phyloP scores from a whole-genome alignment of 2,888 invertebrate genomes.

The Polymixis flavicincta region DNA sequence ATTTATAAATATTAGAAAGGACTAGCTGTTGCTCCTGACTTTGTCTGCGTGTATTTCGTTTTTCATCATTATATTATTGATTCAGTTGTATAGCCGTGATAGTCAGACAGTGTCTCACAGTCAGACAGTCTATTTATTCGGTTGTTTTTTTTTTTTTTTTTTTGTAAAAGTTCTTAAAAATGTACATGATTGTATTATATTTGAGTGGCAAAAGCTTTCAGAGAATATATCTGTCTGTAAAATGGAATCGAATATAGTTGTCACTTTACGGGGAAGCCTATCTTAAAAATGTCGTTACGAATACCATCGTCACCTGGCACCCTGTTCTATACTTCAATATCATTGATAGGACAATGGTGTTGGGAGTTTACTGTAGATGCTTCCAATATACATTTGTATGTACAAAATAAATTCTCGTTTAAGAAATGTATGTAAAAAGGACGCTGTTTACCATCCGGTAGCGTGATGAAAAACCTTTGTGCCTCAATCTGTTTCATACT shows the following conservation, averaged over 20 bases:
- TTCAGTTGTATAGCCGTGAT: too few species aligned
- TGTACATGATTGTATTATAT: too few species aligned
- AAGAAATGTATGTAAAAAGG: slow-evolving; percentile 11
- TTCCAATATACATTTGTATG: not conserved
- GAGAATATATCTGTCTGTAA: not conserved
- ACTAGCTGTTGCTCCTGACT: too few species aligned
- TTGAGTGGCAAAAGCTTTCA: not conserved
- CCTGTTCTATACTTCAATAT: not conserved
- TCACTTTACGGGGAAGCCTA: not conserved
- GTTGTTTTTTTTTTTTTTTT: too few species aligned
- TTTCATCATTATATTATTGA: too few species aligned
- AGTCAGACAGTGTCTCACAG: too few species aligned
- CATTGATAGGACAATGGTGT: too few species aligned
- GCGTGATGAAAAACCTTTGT: slow-evolving; percentile 28
- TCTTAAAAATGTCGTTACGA: not conserved
- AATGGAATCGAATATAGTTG: not conserved
- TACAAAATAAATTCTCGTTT: not conserved
- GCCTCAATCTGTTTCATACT: slow-evolving; percentile 14
- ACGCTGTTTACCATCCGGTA: slow-evolving; percentile 7
- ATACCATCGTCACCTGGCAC: not conserved
- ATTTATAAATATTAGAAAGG: too few species aligned
- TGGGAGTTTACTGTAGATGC: too few species aligned
- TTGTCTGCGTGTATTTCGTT: not conserved
- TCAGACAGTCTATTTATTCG: too few species aligned
- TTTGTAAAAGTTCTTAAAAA: too few species aligned